Percentiles rank a stretch among this genome's conserved stretches.
phyloP scores from a whole-genome alignment of 2,113 vertebrate species.

The Ochotona princeps region DNA sequence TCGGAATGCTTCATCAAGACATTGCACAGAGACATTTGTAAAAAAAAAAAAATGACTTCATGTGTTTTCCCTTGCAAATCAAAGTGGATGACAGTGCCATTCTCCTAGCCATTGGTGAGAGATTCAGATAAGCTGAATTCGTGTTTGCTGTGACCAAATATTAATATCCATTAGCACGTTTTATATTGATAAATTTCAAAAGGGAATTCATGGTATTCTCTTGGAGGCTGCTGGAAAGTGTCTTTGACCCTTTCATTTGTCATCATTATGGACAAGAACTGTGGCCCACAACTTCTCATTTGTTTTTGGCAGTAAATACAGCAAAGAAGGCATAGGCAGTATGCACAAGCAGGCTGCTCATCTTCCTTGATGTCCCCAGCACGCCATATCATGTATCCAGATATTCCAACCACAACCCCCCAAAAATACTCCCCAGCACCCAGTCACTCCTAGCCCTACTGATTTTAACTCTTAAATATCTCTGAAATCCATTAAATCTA shows the following conservation, averaged over 20 bases:
- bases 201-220: slow-evolving; percentile 47
- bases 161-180: slow-evolving; percentile 77
- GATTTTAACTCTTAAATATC: not conserved
- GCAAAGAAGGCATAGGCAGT: not conserved
- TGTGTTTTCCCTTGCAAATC: slow-evolving; percentile 28
- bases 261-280: slow-evolving; percentile 72
- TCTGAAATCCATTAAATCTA: not conserved
- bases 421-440: too few species aligned
- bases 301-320: slow-evolving; percentile 48
- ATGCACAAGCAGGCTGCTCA: not conserved
- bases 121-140: slow-evolving; percentile 53
- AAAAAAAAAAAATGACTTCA: not conserved
- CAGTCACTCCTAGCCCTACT: not conserved
- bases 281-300: slow-evolving; percentile 50
- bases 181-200: slow-evolving; percentile 76
- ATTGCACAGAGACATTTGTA: not conserved
- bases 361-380: not conserved
- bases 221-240: slow-evolving; percentile 61
- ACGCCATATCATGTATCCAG: not conserved
- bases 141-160: slow-evolving; percentile 65
- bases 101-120: slow-evolving; percentile 9
- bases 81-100: not conserved
- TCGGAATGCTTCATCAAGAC: slow-evolving; percentile 60
- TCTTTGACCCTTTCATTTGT: slow-evolving; percentile 70
- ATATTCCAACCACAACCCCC: not conserved